Base-by-base conservation (phyloP, 2,888 invertebrate genomes). In the Trissoscelio sp. region DNA sequence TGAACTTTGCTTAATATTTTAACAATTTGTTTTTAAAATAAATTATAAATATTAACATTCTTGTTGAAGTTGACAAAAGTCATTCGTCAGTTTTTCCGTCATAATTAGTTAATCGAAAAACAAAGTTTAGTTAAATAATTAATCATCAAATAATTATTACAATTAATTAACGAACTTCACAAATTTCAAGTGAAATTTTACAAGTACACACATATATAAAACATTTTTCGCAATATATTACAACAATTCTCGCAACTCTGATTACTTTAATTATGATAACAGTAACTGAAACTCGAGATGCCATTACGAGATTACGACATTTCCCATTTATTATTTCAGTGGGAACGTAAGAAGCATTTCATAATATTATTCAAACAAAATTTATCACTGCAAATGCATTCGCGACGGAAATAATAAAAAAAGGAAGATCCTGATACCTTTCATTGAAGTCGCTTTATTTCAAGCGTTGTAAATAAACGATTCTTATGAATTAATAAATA, bases 281-380 rank as follows among this genome's bases (percentile, higher is more conserved):
- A 58, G 48, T 66, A 75, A 74, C 57, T 48, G 42, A 67, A 77
- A 69, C 28, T 69, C 20, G 11, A 51, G 67, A 77, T 67, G 51
- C 53, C 53, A 69, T 77, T 69, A 77, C 37, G 42, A 67, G 53
- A 77, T 67, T 74, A 74, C 64, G 46, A 44, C 67, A 34, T 22
- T 77, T 53, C 31, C 24, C 67, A 60, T 77, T 77, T 69, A 44
- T 77, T 60, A 60, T 77, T 77, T 67, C 60, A 69, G 44, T 12
- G 67, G 42, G 53, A 60, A 67, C 58, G 34, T 77, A 60, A 69
- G 67, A 60, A 60, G 67, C 60, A 53, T 67, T 69, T 60, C 75
- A 77, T 69, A 67, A 60, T 77, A 60, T 77, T 69, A 77, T 67
- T 77, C 60, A 77, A 77, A 69, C 67, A 67, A 67, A 51, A 53